Evolutionary conservation across 2,113 vertebrate species (phyloP).

Genomic region (Pteronura brasiliensis): DNA sequence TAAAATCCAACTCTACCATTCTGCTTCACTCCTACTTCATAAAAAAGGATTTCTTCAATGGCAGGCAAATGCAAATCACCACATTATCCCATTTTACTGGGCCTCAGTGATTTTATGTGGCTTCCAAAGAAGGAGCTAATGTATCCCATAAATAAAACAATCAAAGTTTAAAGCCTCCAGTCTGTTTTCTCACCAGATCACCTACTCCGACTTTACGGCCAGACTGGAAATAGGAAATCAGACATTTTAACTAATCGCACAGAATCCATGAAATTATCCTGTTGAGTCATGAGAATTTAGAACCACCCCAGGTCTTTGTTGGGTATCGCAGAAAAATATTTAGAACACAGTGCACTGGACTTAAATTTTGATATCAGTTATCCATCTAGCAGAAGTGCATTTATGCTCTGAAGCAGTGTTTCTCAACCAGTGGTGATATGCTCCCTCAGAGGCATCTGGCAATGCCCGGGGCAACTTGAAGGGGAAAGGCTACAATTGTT

Average conservation of each 20-base stretch:
- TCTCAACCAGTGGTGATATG: not conserved
- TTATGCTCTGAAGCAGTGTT: not conserved
- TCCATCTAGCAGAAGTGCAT: not conserved
- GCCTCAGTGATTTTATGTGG: not conserved
- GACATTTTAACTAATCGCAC: not conserved
- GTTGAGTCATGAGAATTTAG: not conserved
- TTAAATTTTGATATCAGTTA: not conserved
- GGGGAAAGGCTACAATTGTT: rapidly evolving
- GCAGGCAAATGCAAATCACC: not conserved
- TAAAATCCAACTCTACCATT: constrained; percentile 6
- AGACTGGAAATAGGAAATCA: not conserved
- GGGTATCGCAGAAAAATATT: not conserved
- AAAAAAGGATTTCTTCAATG: constrained; percentile 17
- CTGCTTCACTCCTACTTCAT: not conserved
- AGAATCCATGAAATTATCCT: not conserved
- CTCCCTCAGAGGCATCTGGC: not conserved
- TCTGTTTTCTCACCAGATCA: not conserved
- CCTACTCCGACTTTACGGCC: not conserved
- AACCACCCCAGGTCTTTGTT: not conserved
- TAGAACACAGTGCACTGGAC: not conserved
- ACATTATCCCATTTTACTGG: not conserved
- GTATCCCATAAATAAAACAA: constrained; percentile 22
- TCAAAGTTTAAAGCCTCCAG: not conserved
- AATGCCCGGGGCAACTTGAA: not conserved
- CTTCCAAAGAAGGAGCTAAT: constrained; percentile 4